Conservation (phyloP, 2,888 invertebrate genomes). For the Volucella inanis region DNA sequence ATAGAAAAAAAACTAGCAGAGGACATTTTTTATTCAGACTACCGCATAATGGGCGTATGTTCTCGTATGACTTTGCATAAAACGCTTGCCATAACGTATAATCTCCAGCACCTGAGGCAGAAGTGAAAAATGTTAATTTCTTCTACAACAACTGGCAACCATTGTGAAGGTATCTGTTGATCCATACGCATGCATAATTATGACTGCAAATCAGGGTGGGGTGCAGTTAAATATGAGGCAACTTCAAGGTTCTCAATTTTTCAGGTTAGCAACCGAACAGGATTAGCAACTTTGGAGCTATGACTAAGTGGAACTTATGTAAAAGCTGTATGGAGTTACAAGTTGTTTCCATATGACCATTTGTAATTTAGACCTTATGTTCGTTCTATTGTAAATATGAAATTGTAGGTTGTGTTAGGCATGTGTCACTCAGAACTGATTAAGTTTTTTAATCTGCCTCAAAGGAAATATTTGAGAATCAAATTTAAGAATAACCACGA, state of each 20-base stretch:
- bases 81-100: constrained; percentile 40
- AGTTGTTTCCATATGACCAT: too few relatives aligned
- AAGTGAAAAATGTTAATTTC: constrained; percentile 42
- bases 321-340: too few relatives aligned
- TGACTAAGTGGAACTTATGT: too few relatives aligned
- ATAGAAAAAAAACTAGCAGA: neutral
- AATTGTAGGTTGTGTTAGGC: too few relatives aligned
- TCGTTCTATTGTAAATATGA: too few relatives aligned
- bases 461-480: too few relatives aligned
- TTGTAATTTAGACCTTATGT: too few relatives aligned
- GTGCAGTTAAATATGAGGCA: constrained; percentile 8
- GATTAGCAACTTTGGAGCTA: too few relatives aligned
- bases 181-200: constrained; percentile 46
- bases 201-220: constrained; percentile 26
- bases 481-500: too few relatives aligned
- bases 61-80: constrained; percentile 2
- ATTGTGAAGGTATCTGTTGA: constrained; percentile 10
- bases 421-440: too few relatives aligned
- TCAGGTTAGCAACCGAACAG: constrained; percentile 17
- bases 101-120: constrained; percentile 32
- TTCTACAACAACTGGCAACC: constrained; percentile 1
- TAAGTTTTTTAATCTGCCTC: too few relatives aligned
- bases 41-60: constrained; percentile 19
- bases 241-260: constrained; percentile 33
- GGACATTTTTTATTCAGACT: constrained; percentile 41